Evolutionary conservation across 2,888 invertebrate species (phyloP).

Genomic region (Conistra vaccinii): DNA sequence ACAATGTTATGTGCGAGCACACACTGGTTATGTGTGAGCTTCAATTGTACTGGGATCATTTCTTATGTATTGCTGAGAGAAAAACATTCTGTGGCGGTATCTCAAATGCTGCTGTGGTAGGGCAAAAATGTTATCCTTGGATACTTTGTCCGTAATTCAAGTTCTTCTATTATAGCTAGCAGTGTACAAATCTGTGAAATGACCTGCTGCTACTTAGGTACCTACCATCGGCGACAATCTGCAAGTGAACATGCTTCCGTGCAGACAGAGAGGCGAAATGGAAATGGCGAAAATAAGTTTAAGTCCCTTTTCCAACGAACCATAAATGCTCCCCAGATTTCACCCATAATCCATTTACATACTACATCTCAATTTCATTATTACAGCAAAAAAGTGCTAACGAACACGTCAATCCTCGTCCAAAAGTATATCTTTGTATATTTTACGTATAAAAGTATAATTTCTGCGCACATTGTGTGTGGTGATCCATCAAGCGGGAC

Average conservation of each 20-base stretch:
- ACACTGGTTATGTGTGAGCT: conserved; percentile 35
- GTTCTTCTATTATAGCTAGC: background rate
- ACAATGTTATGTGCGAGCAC: conserved; percentile 54
- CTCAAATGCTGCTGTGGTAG: background rate
- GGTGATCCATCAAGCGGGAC: conserved; percentile 74
- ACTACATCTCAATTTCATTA: conserved; percentile 47
- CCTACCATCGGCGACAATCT: background rate
- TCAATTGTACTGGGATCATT: conserved; percentile 46
- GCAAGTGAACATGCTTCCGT: background rate
- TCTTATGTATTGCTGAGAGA: conserved; percentile 29
- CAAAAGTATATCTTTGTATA: conserved; percentile 49
- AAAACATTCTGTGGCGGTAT: background rate
- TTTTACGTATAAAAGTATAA: conserved; percentile 55
- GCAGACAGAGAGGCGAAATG: background rate
- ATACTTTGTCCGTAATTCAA: background rate
- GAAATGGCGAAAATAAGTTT: background rate
- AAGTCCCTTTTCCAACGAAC: background rate
- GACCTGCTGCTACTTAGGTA: background rate
- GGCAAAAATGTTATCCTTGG: background rate
- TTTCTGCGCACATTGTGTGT: conserved; percentile 66
- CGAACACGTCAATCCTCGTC: conserved; percentile 73
- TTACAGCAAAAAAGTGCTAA: conserved; percentile 66
- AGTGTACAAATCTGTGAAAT: background rate
- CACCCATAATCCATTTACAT: conserved; percentile 36
- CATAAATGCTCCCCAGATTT: background rate